These are phyloP conservation scores for Microhierax caerulescens DNA, from an alignment of 2,797 vertebrate genomes.

Conservation along the genomic window DNA sequence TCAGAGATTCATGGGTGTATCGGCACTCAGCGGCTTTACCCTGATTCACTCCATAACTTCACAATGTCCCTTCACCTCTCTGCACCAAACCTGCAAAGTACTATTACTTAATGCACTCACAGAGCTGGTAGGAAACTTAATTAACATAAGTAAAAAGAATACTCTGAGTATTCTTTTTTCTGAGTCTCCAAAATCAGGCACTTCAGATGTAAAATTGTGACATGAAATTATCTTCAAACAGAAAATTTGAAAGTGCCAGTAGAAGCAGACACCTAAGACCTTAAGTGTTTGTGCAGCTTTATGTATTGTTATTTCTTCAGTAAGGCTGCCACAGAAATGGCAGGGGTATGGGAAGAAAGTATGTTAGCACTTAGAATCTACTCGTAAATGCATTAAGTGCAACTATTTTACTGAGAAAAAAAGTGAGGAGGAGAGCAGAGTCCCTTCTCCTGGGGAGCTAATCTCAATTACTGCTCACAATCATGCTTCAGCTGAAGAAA, in stretches of 20 bases:
- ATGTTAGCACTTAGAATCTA: background rate
- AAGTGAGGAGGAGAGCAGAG: background rate
- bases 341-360: background rate
- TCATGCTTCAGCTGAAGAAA: background rate
- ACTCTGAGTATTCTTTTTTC: too few species aligned
- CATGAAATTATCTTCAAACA: slow-evolving; percentile 7
- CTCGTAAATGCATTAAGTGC: background rate
- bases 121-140: background rate
- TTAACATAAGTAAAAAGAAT: background rate
- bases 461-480: background rate
- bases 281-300: slow-evolving; percentile 12
- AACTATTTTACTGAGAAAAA: background rate
- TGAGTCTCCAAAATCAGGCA: background rate
- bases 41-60: background rate
- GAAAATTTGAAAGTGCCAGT: background rate
- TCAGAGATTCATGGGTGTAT: background rate
- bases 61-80: background rate
- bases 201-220: background rate
- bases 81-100: background rate
- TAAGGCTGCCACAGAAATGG: background rate
- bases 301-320: slow-evolving; percentile 28
- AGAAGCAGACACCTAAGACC: background rate
- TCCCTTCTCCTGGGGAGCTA: background rate
- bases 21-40: background rate
- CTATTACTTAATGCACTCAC: background rate